A percentile compares a stretch with the other conserved stretches of the same genome.
phyloP scores from a whole-genome alignment of 2,797 vertebrate genomes.

The Rhinoraja longicauda region DNA sequence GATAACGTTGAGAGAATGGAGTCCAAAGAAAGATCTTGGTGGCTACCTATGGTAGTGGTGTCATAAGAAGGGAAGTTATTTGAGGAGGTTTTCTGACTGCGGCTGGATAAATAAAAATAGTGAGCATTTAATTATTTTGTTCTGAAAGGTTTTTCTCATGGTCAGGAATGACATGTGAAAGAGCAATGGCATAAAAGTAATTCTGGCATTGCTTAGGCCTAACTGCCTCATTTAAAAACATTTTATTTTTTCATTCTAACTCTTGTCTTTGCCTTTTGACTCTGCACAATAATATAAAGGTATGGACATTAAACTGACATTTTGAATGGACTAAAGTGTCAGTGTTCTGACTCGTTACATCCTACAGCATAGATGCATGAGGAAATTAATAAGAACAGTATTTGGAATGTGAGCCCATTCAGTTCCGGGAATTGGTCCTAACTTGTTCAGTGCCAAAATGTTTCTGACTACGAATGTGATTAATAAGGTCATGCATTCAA shows the following conservation, averaged over 20 bases:
- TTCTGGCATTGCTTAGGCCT: not conserved
- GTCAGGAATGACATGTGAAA: not conserved
- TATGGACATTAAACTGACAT: not conserved
- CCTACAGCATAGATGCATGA: not conserved
- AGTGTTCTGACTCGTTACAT: not conserved
- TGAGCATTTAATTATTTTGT: not conserved
- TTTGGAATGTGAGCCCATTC: not conserved
- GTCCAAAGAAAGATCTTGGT: too few species aligned
- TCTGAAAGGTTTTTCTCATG: not conserved
- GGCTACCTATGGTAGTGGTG: too few species aligned
- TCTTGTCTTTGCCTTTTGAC: not conserved
- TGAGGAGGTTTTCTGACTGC: too few species aligned
- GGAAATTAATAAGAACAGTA: not conserved
- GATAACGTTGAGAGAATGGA: too few species aligned
- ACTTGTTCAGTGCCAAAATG: not conserved
- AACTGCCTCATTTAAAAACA: not conserved
- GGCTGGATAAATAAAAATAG: not conserved
- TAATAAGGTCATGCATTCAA: not conserved
- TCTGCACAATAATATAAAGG: not conserved
- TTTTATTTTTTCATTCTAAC: not conserved
- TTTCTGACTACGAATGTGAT: not conserved
- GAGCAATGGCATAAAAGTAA: not conserved
- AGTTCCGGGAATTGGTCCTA: not conserved
- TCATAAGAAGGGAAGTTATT: too few species aligned
- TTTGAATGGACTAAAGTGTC: not conserved